A percentile compares a stretch with the other conserved stretches of the same genome.
Evolutionary conservation across 2,888 invertebrate genomes (phyloP).

Genomic region (Tuberolachnus salignus): DNA sequence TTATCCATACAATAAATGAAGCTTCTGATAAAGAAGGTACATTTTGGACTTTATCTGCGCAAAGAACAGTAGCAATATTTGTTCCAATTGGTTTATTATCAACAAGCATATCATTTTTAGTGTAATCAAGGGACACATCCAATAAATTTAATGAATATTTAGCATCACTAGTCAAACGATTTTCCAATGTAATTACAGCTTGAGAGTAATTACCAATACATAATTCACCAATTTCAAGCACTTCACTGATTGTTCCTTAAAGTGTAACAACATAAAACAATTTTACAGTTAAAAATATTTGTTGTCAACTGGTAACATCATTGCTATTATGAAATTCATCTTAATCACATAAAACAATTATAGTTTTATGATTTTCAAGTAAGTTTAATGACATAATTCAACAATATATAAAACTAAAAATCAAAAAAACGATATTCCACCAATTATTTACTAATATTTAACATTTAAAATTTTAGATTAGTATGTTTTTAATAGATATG

Average conservation of each 20-base stretch:
- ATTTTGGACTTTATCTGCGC: conserved; percentile 25
- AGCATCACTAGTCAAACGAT: conserved; percentile 15
- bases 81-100: conserved; percentile 20
- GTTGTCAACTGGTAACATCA: too few relatives aligned
- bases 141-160: conserved; percentile 38
- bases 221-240: conserved; percentile 42
- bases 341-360: too few relatives aligned
- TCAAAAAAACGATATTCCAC: too few relatives aligned
- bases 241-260: conserved; percentile 12
- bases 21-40: conserved; percentile 40
- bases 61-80: conserved; percentile 37
- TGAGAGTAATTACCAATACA: conserved; percentile 52
- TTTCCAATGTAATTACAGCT: conserved; percentile 50
- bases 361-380: too few relatives aligned
- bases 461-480: too few relatives aligned
- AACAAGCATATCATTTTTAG: background rate
- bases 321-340: too few relatives aligned
- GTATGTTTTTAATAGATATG: too few relatives aligned
- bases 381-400: too few relatives aligned
- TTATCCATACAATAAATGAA: conserved; percentile 32
- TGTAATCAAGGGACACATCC: background rate
- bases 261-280: background rate
- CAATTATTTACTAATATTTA: too few relatives aligned
- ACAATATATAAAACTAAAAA: too few relatives aligned
- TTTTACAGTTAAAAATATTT: too few relatives aligned